Evolutionary conservation across 2,888 invertebrate species (phyloP).

Genomic region (Leucania comma): DNA sequence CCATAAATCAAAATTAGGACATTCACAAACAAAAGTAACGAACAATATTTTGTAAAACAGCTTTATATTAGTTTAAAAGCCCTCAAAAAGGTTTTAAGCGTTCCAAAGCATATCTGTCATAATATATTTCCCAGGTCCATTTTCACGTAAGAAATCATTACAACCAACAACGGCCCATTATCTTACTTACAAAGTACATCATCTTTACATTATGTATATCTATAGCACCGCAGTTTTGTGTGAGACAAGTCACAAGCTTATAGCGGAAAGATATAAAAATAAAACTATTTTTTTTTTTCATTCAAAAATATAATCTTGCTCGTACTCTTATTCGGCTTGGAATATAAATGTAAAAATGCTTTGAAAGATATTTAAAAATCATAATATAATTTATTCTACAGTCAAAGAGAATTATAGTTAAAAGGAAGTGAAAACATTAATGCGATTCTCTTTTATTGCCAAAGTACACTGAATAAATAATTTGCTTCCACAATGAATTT

Average conservation of each 20-base stretch:
- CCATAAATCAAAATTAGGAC: conserved; percentile 45
- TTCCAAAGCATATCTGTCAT: conserved; percentile 48
- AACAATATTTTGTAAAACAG: conserved; percentile 36
- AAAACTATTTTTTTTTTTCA: neutral
- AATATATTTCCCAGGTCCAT: conserved; percentile 66
- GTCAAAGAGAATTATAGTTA: neutral
- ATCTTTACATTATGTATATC: conserved; percentile 62
- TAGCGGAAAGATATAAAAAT: neutral
- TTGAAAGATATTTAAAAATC: neutral
- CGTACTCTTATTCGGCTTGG: neutral
- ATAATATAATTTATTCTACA: neutral
- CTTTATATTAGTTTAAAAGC: conserved; percentile 47
- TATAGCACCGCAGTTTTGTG: conserved; percentile 28
- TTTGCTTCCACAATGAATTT: conserved; percentile 12
- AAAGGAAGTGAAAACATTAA: neutral
- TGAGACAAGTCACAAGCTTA: conserved; percentile 23
- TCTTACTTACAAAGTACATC: conserved; percentile 71
- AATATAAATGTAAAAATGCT: neutral
- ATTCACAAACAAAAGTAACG: conserved; percentile 26
- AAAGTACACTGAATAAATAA: conserved; percentile 11
- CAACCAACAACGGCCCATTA: conserved; percentile 72
- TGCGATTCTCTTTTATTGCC: neutral
- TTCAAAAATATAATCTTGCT: neutral
- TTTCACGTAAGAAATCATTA: conserved; percentile 77
- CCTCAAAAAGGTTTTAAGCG: conserved; percentile 45